phyloP scores from a whole-genome alignment of 64 coral and sea anemone species.

The Montipora cactus region DNA sequence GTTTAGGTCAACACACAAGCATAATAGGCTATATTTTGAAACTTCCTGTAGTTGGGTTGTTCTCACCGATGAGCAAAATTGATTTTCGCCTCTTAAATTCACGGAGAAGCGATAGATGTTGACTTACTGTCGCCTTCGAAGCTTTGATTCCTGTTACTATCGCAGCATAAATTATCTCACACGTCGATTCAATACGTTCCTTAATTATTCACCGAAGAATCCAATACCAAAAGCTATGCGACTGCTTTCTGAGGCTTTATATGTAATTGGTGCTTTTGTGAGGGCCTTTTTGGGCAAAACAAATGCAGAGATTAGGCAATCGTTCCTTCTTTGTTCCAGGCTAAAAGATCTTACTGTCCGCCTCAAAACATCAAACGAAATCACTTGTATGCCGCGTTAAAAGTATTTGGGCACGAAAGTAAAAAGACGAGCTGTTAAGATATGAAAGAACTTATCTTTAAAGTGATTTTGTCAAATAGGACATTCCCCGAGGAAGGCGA shows the following conservation, averaged over 20 bases:
- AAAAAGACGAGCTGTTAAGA: not conserved
- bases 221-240: constrained; percentile 12
- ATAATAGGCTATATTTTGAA: constrained; percentile 23
- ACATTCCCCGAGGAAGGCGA: too few species aligned
- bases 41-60: not conserved
- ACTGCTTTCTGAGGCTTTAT: constrained; percentile 13
- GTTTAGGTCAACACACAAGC: constrained; percentile 7
- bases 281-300: constrained; percentile 52
- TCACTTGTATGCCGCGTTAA: constrained; percentile 62
- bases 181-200: not conserved
- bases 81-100: not conserved
- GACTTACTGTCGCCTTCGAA: not conserved
- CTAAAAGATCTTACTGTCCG: constrained; percentile 86
- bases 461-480: not conserved
- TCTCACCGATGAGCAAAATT: not conserved
- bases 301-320: constrained; percentile 92
- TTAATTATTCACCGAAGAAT: constrained; percentile 48
- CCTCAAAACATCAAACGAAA: constrained; percentile 87
- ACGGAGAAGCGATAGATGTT: not conserved
- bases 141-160: not conserved
- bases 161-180: constrained; percentile 10
- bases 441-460: not conserved
- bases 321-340: constrained; percentile 74
- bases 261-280: constrained; percentile 31
- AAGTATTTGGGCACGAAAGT: constrained; percentile 53